Percentiles rank a stretch among this genome's conserved stretches.
phyloP scores from a whole-genome alignment of 2,888 invertebrate genomes.

The Stratiomys singularior region DNA sequence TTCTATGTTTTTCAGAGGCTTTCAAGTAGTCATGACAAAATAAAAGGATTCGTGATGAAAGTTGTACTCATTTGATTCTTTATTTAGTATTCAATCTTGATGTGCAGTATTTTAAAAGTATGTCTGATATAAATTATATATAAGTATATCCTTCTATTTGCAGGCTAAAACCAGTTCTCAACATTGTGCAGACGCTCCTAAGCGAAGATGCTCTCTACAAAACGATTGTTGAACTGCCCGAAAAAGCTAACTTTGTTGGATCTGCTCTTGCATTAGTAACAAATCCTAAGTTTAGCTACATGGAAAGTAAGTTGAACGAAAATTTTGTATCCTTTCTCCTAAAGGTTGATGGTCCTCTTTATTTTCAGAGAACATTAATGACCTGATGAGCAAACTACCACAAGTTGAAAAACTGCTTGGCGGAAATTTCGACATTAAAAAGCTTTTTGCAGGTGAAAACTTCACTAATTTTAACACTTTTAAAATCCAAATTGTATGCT shows the following conservation, averaged over 20 bases:
- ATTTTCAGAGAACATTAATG: conserved; percentile 55
- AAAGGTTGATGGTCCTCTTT: conserved; percentile 8
- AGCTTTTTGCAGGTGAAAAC: conserved; percentile 64
- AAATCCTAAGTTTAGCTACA: conserved; percentile 60
- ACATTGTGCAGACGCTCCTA: conserved; percentile 63
- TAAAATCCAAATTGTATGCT: background rate
- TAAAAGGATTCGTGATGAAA: no score
- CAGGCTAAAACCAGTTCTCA: conserved; percentile 62
- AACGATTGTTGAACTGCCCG: conserved; percentile 61
- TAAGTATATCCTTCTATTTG: no score
- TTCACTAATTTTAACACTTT: no score
- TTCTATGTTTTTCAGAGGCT: no score
- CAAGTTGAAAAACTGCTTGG: conserved; percentile 60
- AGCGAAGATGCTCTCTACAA: conserved; percentile 62
- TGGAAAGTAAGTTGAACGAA: conserved; percentile 61
- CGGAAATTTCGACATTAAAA: conserved; percentile 61
- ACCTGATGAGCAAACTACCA: conserved; percentile 59
- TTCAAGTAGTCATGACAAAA: no score
- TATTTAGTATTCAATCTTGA: no score
- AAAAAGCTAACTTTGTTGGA: conserved; percentile 62
- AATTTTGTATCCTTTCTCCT: background rate
- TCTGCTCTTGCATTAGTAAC: conserved; percentile 62
- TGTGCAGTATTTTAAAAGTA: no score
- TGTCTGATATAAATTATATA: no score
- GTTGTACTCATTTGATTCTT: no score